Evolutionary conservation across 2,888 invertebrate genomes (phyloP).

Genomic region (Leptopilina drosophilae): DNA sequence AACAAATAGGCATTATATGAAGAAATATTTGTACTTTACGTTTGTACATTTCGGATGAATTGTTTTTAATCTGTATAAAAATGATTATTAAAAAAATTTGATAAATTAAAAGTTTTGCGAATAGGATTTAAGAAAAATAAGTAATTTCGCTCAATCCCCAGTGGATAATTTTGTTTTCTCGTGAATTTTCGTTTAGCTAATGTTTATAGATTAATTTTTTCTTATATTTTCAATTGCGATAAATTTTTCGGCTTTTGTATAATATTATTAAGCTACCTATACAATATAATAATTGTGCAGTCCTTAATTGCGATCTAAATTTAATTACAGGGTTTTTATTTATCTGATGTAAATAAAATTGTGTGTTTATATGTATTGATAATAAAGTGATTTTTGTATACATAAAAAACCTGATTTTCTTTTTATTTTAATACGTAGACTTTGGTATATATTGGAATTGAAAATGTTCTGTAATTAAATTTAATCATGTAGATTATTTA

Average conservation of each 20-base stretch:
- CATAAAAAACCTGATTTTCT: constrained; percentile 46
- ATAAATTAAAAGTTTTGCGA: background rate
- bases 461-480: constrained; percentile 64
- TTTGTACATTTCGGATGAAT: background rate
- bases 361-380: constrained; percentile 39
- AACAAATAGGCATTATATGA: background rate
- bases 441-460: constrained; percentile 22
- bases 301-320: constrained; percentile 61
- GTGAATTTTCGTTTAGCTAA: constrained; percentile 37
- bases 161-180: background rate
- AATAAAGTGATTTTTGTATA: too few relatives aligned
- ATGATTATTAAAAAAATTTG: background rate
- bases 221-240: constrained; percentile 55
- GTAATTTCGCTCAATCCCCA: constrained; percentile 7
- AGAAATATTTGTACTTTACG: background rate
- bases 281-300: constrained; percentile 71
- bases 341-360: constrained; percentile 31
- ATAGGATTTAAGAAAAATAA: background rate
- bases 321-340: constrained; percentile 61
- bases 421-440: constrained; percentile 50
- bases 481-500: constrained; percentile 59
- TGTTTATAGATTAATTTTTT: constrained; percentile 52
- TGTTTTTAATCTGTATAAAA: background rate
- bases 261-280: constrained; percentile 62
- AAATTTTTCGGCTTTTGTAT: constrained; percentile 46